These are phyloP conservation scores for Clunio marinus DNA, from an alignment of 2,888 invertebrate species.

Conservation along the genomic window DNA sequence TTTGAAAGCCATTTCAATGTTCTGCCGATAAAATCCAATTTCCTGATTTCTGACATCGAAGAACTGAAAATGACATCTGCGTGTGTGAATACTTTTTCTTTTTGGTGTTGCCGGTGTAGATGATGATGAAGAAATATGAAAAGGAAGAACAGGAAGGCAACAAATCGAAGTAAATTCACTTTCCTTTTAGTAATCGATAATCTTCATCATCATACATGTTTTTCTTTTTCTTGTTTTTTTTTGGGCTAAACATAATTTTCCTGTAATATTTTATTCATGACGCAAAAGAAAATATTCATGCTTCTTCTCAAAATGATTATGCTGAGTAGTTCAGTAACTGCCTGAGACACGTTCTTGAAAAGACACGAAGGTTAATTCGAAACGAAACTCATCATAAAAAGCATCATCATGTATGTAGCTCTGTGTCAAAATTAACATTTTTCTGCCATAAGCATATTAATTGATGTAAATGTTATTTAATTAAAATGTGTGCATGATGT, in stretches of 20 bases:
- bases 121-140: conserved; percentile 14
- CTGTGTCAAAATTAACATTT: not conserved
- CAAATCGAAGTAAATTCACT: not conserved
- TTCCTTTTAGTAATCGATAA: not conserved
- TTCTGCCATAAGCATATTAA: conserved; percentile 21
- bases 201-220: not conserved
- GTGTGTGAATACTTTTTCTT: not conserved
- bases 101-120: not conserved
- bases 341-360: not conserved
- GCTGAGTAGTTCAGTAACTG: conserved; percentile 1
- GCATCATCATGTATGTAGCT: conserved; percentile 3
- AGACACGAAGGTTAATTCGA: no score
- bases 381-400: not conserved
- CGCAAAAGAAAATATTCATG: not conserved
- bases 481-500: conserved; percentile 16
- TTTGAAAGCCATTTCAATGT: not conserved
- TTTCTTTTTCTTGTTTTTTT: no score
- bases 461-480: conserved; percentile 21
- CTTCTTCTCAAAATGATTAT: not conserved
- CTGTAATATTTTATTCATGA: conserved; percentile 18
- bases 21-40: conserved; percentile 37
- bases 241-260: no score
- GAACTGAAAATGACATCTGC: conserved; percentile 34
- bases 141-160: conserved; percentile 4
- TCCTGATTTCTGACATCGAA: conserved; percentile 37